phyloP scores from a whole-genome alignment of 1,140 invertebrate genomes.

The Ooceraea biroi region DNA sequence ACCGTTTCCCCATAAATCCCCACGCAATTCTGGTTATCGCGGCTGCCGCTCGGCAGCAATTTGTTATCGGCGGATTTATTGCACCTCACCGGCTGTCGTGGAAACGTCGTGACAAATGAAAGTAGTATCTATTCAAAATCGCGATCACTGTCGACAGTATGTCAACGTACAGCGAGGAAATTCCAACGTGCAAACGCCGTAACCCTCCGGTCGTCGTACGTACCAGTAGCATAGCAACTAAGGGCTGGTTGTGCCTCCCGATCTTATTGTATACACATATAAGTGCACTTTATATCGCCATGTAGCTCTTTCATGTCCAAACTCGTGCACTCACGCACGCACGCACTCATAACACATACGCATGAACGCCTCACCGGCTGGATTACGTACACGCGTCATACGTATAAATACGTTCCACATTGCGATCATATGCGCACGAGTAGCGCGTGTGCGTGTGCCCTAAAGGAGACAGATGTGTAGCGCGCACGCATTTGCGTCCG shows the following conservation, averaged over 20 bases:
- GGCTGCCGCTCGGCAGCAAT: constrained; percentile 51
- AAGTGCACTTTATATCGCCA: constrained; percentile 49
- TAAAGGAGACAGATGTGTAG: constrained; percentile 75
- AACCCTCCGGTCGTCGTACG: constrained; percentile 21
- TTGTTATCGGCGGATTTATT: constrained; percentile 61
- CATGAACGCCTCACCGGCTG: constrained; percentile 21
- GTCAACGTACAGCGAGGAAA: constrained; percentile 51
- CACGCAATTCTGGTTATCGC: constrained; percentile 42
- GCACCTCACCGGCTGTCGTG: constrained; percentile 51
- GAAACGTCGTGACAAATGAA: constrained; percentile 36
- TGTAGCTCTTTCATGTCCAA: constrained; percentile 66
- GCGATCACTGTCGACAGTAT: constrained; percentile 52
- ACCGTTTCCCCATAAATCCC: constrained; percentile 39
- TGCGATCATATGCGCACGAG: constrained; percentile 33
- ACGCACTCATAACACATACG: constrained; percentile 28
- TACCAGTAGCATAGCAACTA: constrained; percentile 62
- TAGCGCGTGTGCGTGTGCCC: constrained; percentile 61
- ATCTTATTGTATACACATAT: constrained; percentile 54
- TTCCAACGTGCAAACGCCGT: constrained; percentile 3
- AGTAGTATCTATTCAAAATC: constrained; percentile 36
- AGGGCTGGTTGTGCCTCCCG: constrained; percentile 30
- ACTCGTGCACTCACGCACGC: constrained; percentile 59
- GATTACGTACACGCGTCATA: constrained; percentile 65
- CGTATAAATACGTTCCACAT: constrained; percentile 59
- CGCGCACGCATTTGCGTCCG: constrained; percentile 71